A percentile compares a stretch with the other conserved stretches of the same genome.
Conservation (phyloP, 2,797 vertebrate species). For the Selene dorsalis region DNA sequence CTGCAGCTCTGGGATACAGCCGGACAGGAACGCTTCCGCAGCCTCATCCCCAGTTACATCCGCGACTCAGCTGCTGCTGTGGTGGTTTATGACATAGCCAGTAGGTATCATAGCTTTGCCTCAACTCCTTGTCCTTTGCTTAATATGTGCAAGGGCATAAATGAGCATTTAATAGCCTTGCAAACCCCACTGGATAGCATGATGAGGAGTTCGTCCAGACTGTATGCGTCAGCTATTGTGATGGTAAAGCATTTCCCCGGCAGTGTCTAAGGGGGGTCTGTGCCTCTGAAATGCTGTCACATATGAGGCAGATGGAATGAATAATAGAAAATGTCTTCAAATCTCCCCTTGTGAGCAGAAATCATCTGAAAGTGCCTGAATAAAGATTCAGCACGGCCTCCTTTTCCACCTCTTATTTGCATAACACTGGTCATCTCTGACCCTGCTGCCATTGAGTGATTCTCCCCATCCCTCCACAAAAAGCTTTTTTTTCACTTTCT, state of each 20-base stretch:
- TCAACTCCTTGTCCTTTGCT: slow-evolving; percentile 69
- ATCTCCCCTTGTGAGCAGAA: slow-evolving; percentile 44
- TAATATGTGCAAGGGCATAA: slow-evolving; percentile 63
- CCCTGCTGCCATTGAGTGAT: slow-evolving; percentile 56
- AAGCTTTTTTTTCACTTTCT: slow-evolving; percentile 54
- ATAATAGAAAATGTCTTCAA: slow-evolving; percentile 48
- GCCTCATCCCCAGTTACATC: slow-evolving; percentile 96
- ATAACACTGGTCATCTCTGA: slow-evolving; percentile 60
- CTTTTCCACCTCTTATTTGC: slow-evolving; percentile 59
- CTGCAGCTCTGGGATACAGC: slow-evolving; percentile 95
- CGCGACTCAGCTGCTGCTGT: slow-evolving; percentile 93
- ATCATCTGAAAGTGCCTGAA: slow-evolving; percentile 37
- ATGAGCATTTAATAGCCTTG: slow-evolving; percentile 58
- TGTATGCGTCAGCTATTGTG: slow-evolving; percentile 40
- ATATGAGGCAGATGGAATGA: slow-evolving; percentile 60
- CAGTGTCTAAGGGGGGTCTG: slow-evolving; percentile 57
- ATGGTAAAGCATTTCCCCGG: slow-evolving; percentile 41
- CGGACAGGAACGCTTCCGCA: slow-evolving; percentile 93
- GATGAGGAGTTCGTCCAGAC: slow-evolving; percentile 9
- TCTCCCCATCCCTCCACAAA: slow-evolving; percentile 61
- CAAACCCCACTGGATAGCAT: slow-evolving; percentile 57
- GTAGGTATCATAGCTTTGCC: slow-evolving; percentile 88
- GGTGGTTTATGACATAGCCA: slow-evolving; percentile 96
- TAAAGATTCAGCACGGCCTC: slow-evolving; percentile 51
- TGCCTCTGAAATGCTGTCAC: slow-evolving; percentile 61